Percentiles rank a stretch among this genome's conserved stretches.
Conservation (phyloP, 2,888 invertebrate genomes). For the Steinernema hermaphroditum region DNA sequence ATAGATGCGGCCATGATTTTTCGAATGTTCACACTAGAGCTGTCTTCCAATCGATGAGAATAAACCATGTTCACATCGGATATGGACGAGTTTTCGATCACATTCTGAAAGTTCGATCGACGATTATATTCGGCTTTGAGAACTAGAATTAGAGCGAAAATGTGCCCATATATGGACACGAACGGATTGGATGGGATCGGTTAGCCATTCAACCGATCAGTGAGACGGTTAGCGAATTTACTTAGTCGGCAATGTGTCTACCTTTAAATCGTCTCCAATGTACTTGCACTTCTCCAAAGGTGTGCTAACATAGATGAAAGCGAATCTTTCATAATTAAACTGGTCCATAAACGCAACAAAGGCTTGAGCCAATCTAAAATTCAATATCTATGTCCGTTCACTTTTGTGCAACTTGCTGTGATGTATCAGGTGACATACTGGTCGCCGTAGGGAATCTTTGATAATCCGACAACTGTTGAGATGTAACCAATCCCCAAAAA, state of each 20-base stretch:
- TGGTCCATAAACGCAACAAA: slow-evolving; percentile 40
- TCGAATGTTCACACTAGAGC: background rate
- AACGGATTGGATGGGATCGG: no score
- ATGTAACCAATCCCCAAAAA: slow-evolving; percentile 44
- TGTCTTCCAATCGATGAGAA: background rate
- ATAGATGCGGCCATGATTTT: slow-evolving; percentile 9
- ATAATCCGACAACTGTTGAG: slow-evolving; percentile 39
- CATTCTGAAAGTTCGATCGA: background rate
- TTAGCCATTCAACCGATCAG: no score
- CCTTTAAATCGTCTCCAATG: slow-evolving; percentile 40
- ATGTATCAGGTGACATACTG: background rate
- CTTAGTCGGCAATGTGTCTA: no score
- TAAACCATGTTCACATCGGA: background rate
- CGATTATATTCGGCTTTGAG: no score
- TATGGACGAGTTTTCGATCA: background rate
- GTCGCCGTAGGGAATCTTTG: slow-evolving; percentile 39
- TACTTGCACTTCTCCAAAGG: slow-evolving; percentile 34
- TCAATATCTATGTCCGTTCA: background rate
- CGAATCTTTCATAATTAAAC: slow-evolving; percentile 53
- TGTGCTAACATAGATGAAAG: slow-evolving; percentile 45
- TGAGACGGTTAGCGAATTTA: no score
- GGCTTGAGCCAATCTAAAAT: slow-evolving; percentile 36
- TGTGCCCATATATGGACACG: no score
- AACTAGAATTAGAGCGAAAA: no score
- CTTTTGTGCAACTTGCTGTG: background rate